Base-by-base conservation (phyloP, 2,113 vertebrate genomes). In the Coreoperca whiteheadi region DNA sequence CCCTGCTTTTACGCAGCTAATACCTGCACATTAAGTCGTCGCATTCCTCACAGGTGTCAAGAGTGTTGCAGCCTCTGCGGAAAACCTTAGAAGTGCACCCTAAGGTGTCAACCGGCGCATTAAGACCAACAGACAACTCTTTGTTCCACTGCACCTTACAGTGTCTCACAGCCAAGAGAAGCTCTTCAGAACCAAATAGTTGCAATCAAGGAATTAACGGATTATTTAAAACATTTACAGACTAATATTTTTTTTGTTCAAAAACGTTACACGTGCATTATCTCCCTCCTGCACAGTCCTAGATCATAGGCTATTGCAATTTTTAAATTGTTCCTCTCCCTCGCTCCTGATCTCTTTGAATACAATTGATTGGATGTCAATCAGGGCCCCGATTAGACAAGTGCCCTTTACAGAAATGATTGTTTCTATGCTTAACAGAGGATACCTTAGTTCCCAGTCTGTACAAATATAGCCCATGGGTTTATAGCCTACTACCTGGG, bases 1-100 rank as follows among this genome's bases (percentile, higher is more conserved):
- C 83, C 82, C 84, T 51, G 69, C 69, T 82, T 84, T 63, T 28
- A 82, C 75, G 66, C 79, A 43, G 64, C 57, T 89, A 91, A 90
- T 85, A 71, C 72, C 70, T 37, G 21, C 50, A 84, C 88, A 83
- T 70, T 76, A 84, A 88, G 86, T 50, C 61, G 59, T 56, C 8
- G 53, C 78, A 68, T 54, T 82, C 73, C 54, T 76, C 15, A 18
- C 84, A 83, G 85, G 89, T 84, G 86, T 79, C 86, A 3, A 11
- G 51, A 41, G 46, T 9, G 66, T 2, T 72, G 64, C 74, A 74
- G 74, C 3, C 63, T 46, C 30, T 28, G 64, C 20, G 66, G 60
- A 59, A 57, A 76, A 57, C 39, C 65, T 23, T n/a, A 18, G 54
- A 61, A 56, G 85, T 41, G 21, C 85, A 74, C 14, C 14, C 74